Percentiles rank a stretch among this genome's conserved stretches.
These are phyloP conservation scores for Trididemnum nubilum DNA, from an alignment of 23 tunicate species.

Conservation along the genomic window DNA sequence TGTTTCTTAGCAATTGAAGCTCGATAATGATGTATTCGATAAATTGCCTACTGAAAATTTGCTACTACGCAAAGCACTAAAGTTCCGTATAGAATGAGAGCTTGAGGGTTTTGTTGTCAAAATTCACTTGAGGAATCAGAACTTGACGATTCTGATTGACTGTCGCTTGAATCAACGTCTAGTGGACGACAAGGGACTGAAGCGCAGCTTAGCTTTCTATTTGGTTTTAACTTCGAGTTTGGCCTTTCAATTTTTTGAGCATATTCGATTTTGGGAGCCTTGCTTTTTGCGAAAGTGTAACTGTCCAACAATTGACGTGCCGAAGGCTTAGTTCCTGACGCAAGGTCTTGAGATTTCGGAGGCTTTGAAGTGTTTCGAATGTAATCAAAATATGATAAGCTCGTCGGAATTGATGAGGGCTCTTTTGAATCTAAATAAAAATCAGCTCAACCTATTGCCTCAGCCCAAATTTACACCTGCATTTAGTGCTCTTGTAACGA, in stretches of 20 bases:
- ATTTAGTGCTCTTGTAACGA: too few relatives aligned
- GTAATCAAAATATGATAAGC: constrained; percentile 50
- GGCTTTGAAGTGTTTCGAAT: neutral
- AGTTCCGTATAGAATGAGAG: too few relatives aligned
- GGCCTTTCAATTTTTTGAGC: constrained; percentile 11
- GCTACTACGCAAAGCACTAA: too few relatives aligned
- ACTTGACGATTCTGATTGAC: constrained; percentile 3
- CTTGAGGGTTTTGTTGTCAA: too few relatives aligned
- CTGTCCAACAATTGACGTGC: neutral
- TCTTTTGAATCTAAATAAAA: too few relatives aligned
- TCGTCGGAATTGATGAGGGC: constrained; percentile 29
- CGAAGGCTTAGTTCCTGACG: neutral
- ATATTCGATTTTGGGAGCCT: constrained; percentile 4
- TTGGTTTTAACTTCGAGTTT: neutral
- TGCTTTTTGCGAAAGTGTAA: neutral
- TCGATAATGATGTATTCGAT: too few relatives aligned
- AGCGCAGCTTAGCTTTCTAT: neutral
- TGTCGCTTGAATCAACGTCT: constrained; percentile 8
- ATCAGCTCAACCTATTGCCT: too few relatives aligned
- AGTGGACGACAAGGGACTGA: neutral
- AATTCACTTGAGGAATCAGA: too few relatives aligned
- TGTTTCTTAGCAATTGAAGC: too few relatives aligned
- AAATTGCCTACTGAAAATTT: too few relatives aligned
- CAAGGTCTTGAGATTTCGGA: neutral
- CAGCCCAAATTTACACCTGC: too few relatives aligned